Conservation (phyloP, 2,888 invertebrate genomes). For the Phaonia tiefii region DNA sequence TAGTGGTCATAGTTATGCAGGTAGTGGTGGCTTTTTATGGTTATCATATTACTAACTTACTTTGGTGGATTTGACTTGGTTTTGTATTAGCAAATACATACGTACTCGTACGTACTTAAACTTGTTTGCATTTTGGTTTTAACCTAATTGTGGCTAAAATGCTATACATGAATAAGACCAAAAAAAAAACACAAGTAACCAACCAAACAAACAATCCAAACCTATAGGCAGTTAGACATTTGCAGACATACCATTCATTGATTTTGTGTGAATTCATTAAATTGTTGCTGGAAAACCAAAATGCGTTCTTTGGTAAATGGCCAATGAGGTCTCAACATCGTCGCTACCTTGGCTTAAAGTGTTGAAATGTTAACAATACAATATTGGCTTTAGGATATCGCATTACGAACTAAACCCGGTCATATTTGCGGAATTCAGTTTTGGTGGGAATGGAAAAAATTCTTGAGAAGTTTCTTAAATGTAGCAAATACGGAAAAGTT, state of each 20-base stretch:
- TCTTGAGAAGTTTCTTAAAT: no score
- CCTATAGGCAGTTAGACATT: not conserved
- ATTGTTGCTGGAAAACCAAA: no score
- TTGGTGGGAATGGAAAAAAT: no score
- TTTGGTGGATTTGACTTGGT: not conserved
- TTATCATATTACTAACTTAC: slow-evolving; percentile 50
- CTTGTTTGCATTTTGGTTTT: slow-evolving; percentile 59
- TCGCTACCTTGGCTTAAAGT: no score
- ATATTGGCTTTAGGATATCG: no score
- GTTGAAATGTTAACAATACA: no score
- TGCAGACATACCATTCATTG: not conserved
- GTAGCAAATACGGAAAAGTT: no score
- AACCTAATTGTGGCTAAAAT: slow-evolving; percentile 61
- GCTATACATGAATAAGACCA: not conserved
- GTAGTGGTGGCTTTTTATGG: slow-evolving; percentile 39
- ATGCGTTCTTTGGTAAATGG: no score
- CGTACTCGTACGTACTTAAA: no score
- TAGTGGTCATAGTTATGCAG: not conserved
- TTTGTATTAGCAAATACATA: slow-evolving; percentile 46
- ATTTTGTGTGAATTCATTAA: not conserved
- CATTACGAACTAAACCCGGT: no score
- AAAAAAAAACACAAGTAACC: not conserved
- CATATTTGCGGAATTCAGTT: no score
- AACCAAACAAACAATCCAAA: not conserved
- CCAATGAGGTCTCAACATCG: no score